A percentile compares a stretch with the other conserved stretches of the same genome.
Conservation (phyloP, 2,797 vertebrate genomes). For the Ctenopoma kingsleyae region DNA sequence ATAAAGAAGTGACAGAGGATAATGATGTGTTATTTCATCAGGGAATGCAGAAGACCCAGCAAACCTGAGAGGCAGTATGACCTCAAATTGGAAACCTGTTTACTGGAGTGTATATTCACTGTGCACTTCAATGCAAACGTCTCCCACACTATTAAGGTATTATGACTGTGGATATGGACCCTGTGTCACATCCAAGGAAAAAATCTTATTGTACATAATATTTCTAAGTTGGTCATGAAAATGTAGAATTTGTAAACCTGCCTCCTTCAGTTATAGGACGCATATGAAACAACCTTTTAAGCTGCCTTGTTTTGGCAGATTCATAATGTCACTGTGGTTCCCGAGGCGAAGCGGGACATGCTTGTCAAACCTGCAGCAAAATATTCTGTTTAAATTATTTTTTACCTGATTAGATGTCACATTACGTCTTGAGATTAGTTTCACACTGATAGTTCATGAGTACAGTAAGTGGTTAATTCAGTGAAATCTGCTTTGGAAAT, state of each 20-base stretch:
- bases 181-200: neutral
- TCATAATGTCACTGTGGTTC: slow-evolving; percentile 12
- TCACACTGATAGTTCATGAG: neutral
- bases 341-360: neutral
- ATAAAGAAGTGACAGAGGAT: neutral
- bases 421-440: neutral
- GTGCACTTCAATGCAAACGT: neutral
- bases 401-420: slow-evolving; percentile 1
- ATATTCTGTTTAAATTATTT: slow-evolving; percentile 7
- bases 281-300: slow-evolving; percentile 12
- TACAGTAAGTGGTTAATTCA: neutral
- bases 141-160: no score
- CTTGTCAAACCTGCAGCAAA: slow-evolving; percentile 10
- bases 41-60: neutral
- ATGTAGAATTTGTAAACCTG: neutral
- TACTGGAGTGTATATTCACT: no score
- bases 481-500: slow-evolving; percentile 12
- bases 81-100: no score
- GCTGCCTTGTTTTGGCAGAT: slow-evolving; percentile 1
- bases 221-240: neutral
- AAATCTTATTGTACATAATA: neutral
- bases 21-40: slow-evolving; percentile 5
- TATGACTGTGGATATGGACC: neutral
- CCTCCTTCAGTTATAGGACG: slow-evolving; percentile 6
- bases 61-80: neutral